Base-by-base conservation (phyloP, 2,797 vertebrate genomes). In the Lerista edwardsae region DNA sequence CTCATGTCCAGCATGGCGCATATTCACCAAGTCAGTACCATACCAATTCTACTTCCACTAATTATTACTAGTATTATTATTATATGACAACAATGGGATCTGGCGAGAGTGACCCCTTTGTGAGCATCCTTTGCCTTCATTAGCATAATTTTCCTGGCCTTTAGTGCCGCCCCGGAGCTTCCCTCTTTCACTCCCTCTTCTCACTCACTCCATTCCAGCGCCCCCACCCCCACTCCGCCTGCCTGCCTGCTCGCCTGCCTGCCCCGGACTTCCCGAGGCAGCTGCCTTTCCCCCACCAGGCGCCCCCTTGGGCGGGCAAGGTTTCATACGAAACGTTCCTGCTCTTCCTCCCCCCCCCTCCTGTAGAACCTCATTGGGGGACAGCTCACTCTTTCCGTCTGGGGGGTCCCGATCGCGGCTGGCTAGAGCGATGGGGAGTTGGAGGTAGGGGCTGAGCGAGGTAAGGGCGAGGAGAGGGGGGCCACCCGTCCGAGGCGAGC, bases 131-230 rank as follows among this genome's bases (percentile, higher is more conserved):
- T 95, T 95, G 95, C 95, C 93, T 97, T 98, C 95, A 99, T 99
- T 98, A 98, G 97, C 98, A 99, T 98, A 98, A 98, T 99, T 98
- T 98, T 97, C 97, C 97, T 97, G 97, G 97, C 98, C 97, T 97
- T 96, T 94, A 94, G 97, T 97, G 98, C 98, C 97, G 97, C 97
- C 97, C 89, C 94, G 96, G 96, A 97, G 97, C 84, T 86, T 84
- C 92, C 74, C 89, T 93, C 91, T 88, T 94, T 95, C 95, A 88
- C 90, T 94, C 93, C 94, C 91, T 85, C 87, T 91, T 90, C 75
- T 47, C 64, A 75, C 89, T 95, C 93, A 86, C 88, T 93, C 89
- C 79, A 44, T 80, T 59, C 72, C 72, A 12, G 41, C 79, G 88
- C 61, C 47, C 57, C 90, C 90, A 90, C 90, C 94, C 94, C 94